Evolutionary conservation across 2,888 invertebrate genomes (phyloP), one percentile per base, ranked within the genome.

Genomic region (Auanema freiburgensis): DNA sequence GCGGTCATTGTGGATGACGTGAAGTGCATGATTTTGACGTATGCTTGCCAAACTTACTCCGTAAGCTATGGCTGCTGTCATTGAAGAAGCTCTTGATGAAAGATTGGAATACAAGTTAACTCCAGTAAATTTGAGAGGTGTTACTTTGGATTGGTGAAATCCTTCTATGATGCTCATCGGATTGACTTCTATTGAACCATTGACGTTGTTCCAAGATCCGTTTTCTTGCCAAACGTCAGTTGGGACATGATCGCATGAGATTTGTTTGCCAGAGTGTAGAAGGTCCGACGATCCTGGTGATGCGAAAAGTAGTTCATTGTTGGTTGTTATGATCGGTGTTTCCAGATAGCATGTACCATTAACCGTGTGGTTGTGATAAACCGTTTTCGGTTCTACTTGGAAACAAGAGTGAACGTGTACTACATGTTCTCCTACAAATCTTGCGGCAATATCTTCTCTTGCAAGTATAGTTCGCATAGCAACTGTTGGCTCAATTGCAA

Each of bases 401-500:
- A 12, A 49, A 43, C 67, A 67, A 41, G 60, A 53, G 12, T 41
- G 41, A 18, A 67, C 43, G 0, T 43, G 6, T 12, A 65, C 51
- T 16, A 65, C 61, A 10, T 46, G 40, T 33, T 18, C 51, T 50
- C 65, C 65, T 3, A 65, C 67, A 43, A 62, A 50, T 44, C 46
- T 46, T 0, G 67, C 67, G 0, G 57, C 56, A 8, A 67, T 23
- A 24, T 67, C 67, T 24, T 65, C 59, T 58, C 65, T 42, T 40
- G 58, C 55, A 16, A 67, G 56, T 10, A 65, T 14, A 12, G 65
- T 46, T 12, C 67, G 23, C 52, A 67, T 62, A 11, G 65, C 67
- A 10, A 62, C n/a, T 2, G 67, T 62, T 2, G 67, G 67, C 40
- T 67, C 65, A 10, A 67, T 61, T 1, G 24, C 50, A n/a, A 67